Conservation (phyloP, 2,797 vertebrate genomes). For the Micropoecilia bifurca region DNA sequence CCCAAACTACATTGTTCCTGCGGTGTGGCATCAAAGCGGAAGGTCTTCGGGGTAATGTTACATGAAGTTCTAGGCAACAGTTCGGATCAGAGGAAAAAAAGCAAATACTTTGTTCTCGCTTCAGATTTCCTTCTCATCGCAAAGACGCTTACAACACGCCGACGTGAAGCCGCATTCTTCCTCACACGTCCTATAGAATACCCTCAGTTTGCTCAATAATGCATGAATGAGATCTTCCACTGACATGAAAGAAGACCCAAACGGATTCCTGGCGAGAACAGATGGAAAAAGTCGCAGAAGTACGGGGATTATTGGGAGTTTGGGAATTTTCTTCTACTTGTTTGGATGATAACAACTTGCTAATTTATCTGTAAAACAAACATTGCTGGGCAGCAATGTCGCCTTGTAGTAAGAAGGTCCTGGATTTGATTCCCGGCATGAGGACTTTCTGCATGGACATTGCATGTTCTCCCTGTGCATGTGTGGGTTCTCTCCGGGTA, state of each 20-base stretch:
- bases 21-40: conserved; percentile 33
- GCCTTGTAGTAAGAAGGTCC: too few species aligned
- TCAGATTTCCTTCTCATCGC: conserved; percentile 39
- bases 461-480: too few species aligned
- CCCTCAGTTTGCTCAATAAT: conserved; percentile 80
- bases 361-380: conserved; percentile 41
- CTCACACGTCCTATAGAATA: conserved; percentile 60
- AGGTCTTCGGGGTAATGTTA: conserved; percentile 45
- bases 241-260: conserved; percentile 74
- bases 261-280: conserved; percentile 73
- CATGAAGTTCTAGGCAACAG: conserved; percentile 21
- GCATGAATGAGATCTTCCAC: conserved; percentile 75
- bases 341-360: conserved; percentile 42
- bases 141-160: conserved; percentile 20
- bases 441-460: too few species aligned
- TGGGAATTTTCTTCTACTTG: conserved; percentile 34
- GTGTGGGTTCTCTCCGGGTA: too few species aligned
- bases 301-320: conserved; percentile 63
- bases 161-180: conserved; percentile 39
- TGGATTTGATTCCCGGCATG: too few species aligned
- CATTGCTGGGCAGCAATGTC: neutral
- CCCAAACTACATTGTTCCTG: conserved; percentile 31
- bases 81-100: conserved; percentile 33
- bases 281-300: conserved; percentile 48
- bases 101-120: conserved; percentile 43